Evolutionary conservation across 1,140 invertebrate species (phyloP).

Genomic region (Maniola jurtina): DNA sequence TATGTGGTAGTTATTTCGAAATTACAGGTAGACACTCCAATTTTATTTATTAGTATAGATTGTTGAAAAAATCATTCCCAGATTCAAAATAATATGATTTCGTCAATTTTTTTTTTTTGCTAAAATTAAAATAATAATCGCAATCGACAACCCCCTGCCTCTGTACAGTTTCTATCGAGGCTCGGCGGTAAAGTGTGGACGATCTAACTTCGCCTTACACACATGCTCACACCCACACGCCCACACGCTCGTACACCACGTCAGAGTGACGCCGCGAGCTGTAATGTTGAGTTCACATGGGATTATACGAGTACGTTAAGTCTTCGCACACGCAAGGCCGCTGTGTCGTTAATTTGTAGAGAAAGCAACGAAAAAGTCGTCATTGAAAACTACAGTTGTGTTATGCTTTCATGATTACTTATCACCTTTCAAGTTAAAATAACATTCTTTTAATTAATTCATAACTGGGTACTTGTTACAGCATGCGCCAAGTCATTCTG

Average conservation of each 20-base stretch:
- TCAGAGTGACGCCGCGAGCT: constrained; percentile 45
- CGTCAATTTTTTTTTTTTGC: too few relatives aligned
- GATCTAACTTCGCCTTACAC: constrained; percentile 75
- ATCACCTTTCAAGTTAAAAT: neutral
- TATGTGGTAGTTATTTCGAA: too few relatives aligned
- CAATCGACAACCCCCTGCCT: constrained; percentile 31
- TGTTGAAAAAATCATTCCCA: too few relatives aligned
- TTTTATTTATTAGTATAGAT: too few relatives aligned
- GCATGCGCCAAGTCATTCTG: too few relatives aligned
- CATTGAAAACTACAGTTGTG: constrained; percentile 9
- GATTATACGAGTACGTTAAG: constrained; percentile 69
- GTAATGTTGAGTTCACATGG: constrained; percentile 56
- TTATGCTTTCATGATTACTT: neutral
- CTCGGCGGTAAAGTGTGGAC: constrained; percentile 75
- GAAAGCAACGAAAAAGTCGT: constrained; percentile 5
- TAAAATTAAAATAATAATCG: neutral
- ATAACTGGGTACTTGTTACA: too few relatives aligned
- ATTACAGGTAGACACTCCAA: too few relatives aligned
- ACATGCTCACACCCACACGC: constrained; percentile 42
- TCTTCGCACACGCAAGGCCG: constrained; percentile 34
- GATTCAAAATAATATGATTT: too few relatives aligned
- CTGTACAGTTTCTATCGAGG: constrained; percentile 72
- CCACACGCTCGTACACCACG: constrained; percentile 18
- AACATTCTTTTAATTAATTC: constrained; percentile 5
- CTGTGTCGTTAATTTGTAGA: constrained; percentile 24